These are phyloP conservation scores for Jordanella pulchra DNA, from an alignment of 2,797 vertebrate genomes.

Conservation along the genomic window DNA sequence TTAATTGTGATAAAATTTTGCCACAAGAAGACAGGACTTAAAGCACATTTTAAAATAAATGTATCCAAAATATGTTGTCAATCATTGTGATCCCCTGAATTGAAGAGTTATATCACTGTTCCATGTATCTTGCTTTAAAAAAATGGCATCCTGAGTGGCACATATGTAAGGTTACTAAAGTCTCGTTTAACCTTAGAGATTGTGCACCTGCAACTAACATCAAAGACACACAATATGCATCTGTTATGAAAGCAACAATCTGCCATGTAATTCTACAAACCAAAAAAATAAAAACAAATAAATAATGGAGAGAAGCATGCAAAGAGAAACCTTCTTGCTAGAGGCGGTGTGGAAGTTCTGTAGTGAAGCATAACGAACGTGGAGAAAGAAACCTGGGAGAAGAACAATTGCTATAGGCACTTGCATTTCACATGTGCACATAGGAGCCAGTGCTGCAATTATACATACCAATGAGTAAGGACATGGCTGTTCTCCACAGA, in stretches of 20 bases:
- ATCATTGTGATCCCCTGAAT: conserved; percentile 12
- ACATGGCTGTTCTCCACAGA: conserved; percentile 70
- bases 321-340: conserved; percentile 70
- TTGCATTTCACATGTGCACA: conserved; percentile 68
- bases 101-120: conserved; percentile 58
- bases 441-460: conserved; percentile 68
- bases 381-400: conserved; percentile 71
- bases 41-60: conserved; percentile 54
- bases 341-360: conserved; percentile 79
- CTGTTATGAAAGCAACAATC: conserved; percentile 82
- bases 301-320: conserved; percentile 53
- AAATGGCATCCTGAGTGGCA: conserved; percentile 44
- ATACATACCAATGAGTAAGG: conserved; percentile 68
- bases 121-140: conserved; percentile 42
- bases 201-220: conserved; percentile 62
- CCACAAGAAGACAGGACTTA: conserved; percentile 30
- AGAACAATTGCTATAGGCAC: conserved; percentile 68
- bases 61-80: conserved; percentile 50
- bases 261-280: conserved; percentile 80
- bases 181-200: conserved; percentile 48
- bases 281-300: conserved; percentile 24
- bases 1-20: conserved; percentile 37
- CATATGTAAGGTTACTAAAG: conserved; percentile 39
- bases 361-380: conserved; percentile 69
- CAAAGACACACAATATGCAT: conserved; percentile 77